Conservation (phyloP, 64 coral and sea anemone species). For the Stichodactyla helianthus region DNA sequence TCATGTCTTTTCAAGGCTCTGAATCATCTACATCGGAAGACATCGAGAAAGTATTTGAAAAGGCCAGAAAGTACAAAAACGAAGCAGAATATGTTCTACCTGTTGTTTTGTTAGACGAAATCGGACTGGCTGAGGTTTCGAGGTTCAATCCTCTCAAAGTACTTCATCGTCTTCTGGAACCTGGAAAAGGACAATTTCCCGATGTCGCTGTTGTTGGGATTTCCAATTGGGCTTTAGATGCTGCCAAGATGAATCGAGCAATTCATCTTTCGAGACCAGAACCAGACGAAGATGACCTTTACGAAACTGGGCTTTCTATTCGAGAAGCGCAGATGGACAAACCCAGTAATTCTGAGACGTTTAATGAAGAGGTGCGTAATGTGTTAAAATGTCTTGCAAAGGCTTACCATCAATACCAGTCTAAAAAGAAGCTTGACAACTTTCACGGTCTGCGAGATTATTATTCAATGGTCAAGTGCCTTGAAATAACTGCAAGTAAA, state of each 20-base stretch:
- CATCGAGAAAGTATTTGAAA: slow-evolving; percentile 71
- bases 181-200: slow-evolving; percentile 37
- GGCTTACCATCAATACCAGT: slow-evolving; percentile 84
- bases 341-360: too few relatives aligned
- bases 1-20: slow-evolving; percentile 67
- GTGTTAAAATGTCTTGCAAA: slow-evolving; percentile 77
- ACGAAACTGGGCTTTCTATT: slow-evolving; percentile 60
- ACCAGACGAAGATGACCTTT: slow-evolving; percentile 55
- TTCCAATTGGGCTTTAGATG: slow-evolving; percentile 72
- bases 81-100: slow-evolving; percentile 45
- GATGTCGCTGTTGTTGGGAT: slow-evolving; percentile 76
- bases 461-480: too few relatives aligned
- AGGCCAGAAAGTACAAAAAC: slow-evolving; percentile 61
- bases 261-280: slow-evolving; percentile 66
- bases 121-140: slow-evolving; percentile 64
- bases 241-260: slow-evolving; percentile 78
- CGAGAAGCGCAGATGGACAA: not conserved
- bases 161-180: slow-evolving; percentile 56
- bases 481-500: too few relatives aligned
- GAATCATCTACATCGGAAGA: slow-evolving; percentile 73
- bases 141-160: slow-evolving; percentile 75
- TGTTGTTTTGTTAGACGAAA: slow-evolving; percentile 67
- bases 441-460: too few relatives aligned
- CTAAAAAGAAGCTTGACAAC: too few relatives aligned
- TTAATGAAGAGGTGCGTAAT: too few relatives aligned